Base-by-base conservation (phyloP, 2,113 vertebrate species). In the Tylochromis polylepis region DNA sequence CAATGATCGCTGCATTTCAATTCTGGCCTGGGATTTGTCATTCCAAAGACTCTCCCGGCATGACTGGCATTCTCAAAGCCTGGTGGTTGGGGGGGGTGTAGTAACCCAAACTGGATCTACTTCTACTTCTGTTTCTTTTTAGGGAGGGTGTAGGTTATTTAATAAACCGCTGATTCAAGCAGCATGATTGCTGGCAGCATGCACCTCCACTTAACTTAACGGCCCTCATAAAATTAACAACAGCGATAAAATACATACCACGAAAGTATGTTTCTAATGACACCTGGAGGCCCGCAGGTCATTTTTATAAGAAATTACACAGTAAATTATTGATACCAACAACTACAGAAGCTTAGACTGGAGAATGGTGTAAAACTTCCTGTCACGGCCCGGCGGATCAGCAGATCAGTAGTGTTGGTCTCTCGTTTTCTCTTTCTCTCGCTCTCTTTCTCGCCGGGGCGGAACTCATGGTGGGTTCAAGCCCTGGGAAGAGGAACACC, bases 251-350 rank as follows among this genome's bases (percentile, higher is more conserved):
- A 92, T 85, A 91, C 94, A 94, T 84, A 93, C 92, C 84, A 82
- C n/a, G 49, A 88, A 95, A 96, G 95, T 95, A 91, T 95, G 94
- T 95, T 96, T 95, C 92, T 95, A 95, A 96, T 95, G 94, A 95
- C 93, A 95, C 95, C 95, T 95, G 94, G 88, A 91, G 89, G 91
- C 92, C 96, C 75, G 43, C 83, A 91, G 95, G 94, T 95, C 95
- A 94, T 94, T 95, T 94, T 67, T 72, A 90, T 85, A 65, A 65
- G 91, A 94, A 92, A 95, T 94, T 95, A 95, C 95, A 92, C 88
- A 91, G 93, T 95, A 93, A 95, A 96, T 94, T 93, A 95, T 93
- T 60, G 89, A 94, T 93, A 89, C 85, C 89, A 84, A 51, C 86
- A 84, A 87, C 79, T 80, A 85, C 36, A 29, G n/a, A 29, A 51